Evolutionary conservation across 1,140 invertebrate species (phyloP).

Genomic region (Drosophila repletoides): DNA sequence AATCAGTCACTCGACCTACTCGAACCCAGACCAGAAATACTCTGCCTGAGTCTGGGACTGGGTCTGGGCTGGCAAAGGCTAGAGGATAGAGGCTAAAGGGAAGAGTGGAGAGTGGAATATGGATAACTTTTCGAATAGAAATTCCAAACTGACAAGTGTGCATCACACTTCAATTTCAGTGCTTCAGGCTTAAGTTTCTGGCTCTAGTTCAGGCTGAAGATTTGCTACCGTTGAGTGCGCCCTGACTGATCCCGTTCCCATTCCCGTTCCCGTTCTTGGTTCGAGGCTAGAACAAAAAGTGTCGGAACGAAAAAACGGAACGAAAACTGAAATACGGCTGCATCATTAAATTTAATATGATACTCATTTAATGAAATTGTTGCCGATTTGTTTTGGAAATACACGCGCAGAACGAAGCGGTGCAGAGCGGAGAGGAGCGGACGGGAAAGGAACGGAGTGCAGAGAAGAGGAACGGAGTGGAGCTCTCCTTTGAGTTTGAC

Average conservation of each 20-base stretch:
- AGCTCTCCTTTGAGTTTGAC: conserved; percentile 53
- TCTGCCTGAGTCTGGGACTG: neutral
- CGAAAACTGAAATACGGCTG: conserved; percentile 83
- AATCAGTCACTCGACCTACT: conserved; percentile 54
- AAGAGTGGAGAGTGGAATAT: conserved; percentile 43
- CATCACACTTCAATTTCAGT: conserved; percentile 49
- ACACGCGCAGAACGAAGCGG: too few species aligned
- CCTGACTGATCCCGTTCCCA: conserved; percentile 10
- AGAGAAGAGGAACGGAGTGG: too few species aligned
- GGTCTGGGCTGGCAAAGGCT: conserved; percentile 9
- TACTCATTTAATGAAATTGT: conserved; percentile 83
- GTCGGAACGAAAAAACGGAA: conserved; percentile 58
- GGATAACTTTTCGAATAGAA: conserved; percentile 71
- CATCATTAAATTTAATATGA: conserved; percentile 83
- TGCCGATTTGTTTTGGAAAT: conserved; percentile 83
- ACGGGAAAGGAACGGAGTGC: too few species aligned
- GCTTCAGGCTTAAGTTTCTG: conserved; percentile 21
- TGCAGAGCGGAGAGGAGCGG: too few species aligned
- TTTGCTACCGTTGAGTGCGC: conserved; percentile 55
- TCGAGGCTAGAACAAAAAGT: conserved; percentile 57
- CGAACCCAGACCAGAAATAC: conserved; percentile 3
- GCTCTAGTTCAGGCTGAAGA: conserved; percentile 43
- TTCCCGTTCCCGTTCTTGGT: conserved; percentile 1
- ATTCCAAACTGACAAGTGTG: conserved; percentile 54
- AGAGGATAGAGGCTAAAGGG: too few species aligned